Base-by-base conservation (phyloP, 2,888 invertebrate genomes). In the Acleris laterana region DNA sequence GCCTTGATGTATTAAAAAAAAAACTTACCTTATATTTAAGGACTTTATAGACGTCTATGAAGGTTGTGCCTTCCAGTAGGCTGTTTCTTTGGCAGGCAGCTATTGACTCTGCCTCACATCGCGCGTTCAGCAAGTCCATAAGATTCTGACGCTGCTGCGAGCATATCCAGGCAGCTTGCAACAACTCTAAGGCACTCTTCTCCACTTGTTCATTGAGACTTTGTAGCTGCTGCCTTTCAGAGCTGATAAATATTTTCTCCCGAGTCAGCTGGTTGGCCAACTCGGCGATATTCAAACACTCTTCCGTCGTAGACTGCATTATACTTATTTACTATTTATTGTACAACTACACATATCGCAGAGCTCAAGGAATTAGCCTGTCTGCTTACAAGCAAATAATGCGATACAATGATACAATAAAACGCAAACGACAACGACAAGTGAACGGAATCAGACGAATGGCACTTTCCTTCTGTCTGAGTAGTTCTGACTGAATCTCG, bases 171-270 rank as follows among this genome's bases (percentile, higher is more conserved):
- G 98, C 96, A 68, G 96, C 94, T 86, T 97, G 95, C 70, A 94
- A 89, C 70, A 94, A 85, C 74, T 94, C 93, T 70, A 93, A 80
- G 16, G 94, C 93, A 77, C 90, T 93, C 69, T 88, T 89, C 72
- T 93, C 93, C 74, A 97, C 95, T 78, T 96, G 95, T 81, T 96
- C 95, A 83, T 97, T 97, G 42, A 97, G 91, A 77, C 94, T 94
- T 76, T 96, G 96, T 78, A 97, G 94, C 84, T 96, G 95, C 79
- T 96, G 95, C 84, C 96, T 95, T 84, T 99, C 98, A 3, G 97
- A 96, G 74, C 95, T 95, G 63, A 98, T 96, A 84, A 98, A 98
- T 64, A 98, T 94, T 77, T 97, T 96, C 87, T 99, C 99, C 82
- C 97, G 95, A 65, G 96, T 94, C 73, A 98, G 90, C 82, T 96